Evolutionary conservation across 64 coral and sea anemone species (phyloP), one percentile per base, ranked within the genome.

Genomic region (Montipora cactus): DNA sequence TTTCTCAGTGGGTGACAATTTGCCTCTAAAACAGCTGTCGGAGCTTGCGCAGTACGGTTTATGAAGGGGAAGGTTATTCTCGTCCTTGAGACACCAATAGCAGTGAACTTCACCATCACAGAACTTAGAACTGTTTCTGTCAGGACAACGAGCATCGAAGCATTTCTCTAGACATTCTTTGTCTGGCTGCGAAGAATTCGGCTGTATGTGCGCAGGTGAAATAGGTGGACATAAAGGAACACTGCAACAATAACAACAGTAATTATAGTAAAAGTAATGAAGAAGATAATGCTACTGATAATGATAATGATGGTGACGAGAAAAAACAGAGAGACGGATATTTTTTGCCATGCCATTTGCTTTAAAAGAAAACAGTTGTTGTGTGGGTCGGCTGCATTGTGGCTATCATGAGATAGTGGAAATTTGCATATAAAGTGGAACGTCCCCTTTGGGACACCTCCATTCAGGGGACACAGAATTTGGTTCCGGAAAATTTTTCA

Each of bases 71-170:
- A 55, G 28, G 28, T 73, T 23, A 20, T 76, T 16, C 8, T 75
- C 61, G 86, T 88, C 47, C 44, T 75, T 88, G 19, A 57, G 25
- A 25, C 86, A 88, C 86, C 86, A 88, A 59, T 61, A 75, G 44
- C 86, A 88, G 8, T 68, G 19, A 88, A 88, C 48, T 13, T 75
- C 25, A 14, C 86, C 86, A n/a, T 88, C 68, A 9, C 86, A 88
- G 47, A 20, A 58, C 45, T 88, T 19, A 1, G 74, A 88, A 57
- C 48, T 74, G 48, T 75, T 77, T 61, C 55, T 76, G 19, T 88
- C 25, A 5, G 3, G 44, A 46, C 86, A 88, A 5, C 6, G 55
- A 45, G 70, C n/a, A 75, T 75, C 69, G 14, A 88, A 75, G 22
- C 86, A 88, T 53, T 88, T 57, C 15, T 75, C 47, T 8, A 88